Base-by-base conservation (phyloP, 2,797 vertebrate genomes). In the Muscicapa comitata region DNA sequence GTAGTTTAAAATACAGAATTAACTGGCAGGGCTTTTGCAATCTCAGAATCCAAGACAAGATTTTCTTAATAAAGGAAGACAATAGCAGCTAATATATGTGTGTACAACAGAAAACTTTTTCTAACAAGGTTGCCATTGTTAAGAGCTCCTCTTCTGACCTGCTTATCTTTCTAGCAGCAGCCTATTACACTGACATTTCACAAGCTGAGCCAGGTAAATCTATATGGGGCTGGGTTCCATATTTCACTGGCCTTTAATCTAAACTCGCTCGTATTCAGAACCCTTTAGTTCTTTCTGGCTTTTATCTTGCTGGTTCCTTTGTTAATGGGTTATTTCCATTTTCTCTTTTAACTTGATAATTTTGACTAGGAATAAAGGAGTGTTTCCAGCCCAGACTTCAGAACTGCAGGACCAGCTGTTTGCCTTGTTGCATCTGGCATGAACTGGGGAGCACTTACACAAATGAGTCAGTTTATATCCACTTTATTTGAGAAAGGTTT, bases 231-330 rank as follows among this genome's bases (percentile, higher is more conserved):
- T 77, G 35, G 48, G 75, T 87, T 92, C 81, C 53, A 48, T 90
- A 57, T 88, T 92, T 92, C 86, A 50, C 13, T 92, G 43, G n/a
- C 28, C 48, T 95, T 93, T 87, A 76, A 65, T 76, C 54, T 91
- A 57, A 94, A 81, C 28, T 62, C 28, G 0, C 54, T 65, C 0
- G 0, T 73, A 83, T 92, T 95, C 81, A 94, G 65, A 80, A n/a
- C 21, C 31, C 45, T 84, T 87, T 31, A 37, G 58, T 83, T 55
- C 75, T 25, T 43, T 78, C 42, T 78, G 81, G 35, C 77, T 92
- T 94, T 95, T 62, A 79, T 94, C 79, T 90, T 74, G 28, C 48
- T 71, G 14, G 29, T 76, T 58, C 70, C 55, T 96, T 85, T 91
- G 67, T 79, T 86, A 91, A 67, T 58, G 54, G 72, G 43, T 76